phyloP scores from a whole-genome alignment of 2,797 vertebrate genomes.

The Lagorchestes hirsutus region DNA sequence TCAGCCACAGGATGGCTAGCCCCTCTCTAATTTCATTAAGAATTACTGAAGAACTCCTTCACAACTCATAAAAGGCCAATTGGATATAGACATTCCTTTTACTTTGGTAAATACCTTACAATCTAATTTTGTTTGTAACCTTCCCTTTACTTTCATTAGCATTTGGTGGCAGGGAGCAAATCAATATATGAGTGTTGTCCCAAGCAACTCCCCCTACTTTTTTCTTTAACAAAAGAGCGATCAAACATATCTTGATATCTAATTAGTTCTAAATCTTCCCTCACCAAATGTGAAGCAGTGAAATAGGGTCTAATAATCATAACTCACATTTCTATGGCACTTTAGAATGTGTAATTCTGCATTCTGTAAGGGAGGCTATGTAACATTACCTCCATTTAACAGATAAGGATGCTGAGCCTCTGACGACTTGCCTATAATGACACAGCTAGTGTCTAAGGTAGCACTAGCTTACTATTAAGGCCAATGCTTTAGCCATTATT shows the following conservation, averaged over 20 bases:
- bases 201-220: not conserved
- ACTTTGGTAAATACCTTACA: not conserved
- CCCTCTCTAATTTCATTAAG: not conserved
- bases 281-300: not conserved
- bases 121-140: not conserved
- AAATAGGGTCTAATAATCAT: not conserved
- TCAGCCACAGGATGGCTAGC: not conserved
- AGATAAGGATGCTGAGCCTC: not conserved
- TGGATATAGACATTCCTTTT: not conserved
- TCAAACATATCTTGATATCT: constrained; percentile 55
- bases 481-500: not conserved
- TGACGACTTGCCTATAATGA: not conserved
- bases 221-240: constrained; percentile 10
- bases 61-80: not conserved
- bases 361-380: not conserved
- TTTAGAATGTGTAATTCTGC: not conserved
- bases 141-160: not conserved
- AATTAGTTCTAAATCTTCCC: constrained; percentile 55
- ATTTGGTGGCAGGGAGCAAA: not conserved
- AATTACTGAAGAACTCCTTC: not conserved
- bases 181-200: not conserved
- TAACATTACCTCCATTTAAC: not conserved
- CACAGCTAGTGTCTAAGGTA: not conserved
- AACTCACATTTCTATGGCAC: not conserved
- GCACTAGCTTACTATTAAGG: not conserved